Evolutionary conservation across 2,797 vertebrate species (phyloP).

Genomic region (Psittacula echo): DNA sequence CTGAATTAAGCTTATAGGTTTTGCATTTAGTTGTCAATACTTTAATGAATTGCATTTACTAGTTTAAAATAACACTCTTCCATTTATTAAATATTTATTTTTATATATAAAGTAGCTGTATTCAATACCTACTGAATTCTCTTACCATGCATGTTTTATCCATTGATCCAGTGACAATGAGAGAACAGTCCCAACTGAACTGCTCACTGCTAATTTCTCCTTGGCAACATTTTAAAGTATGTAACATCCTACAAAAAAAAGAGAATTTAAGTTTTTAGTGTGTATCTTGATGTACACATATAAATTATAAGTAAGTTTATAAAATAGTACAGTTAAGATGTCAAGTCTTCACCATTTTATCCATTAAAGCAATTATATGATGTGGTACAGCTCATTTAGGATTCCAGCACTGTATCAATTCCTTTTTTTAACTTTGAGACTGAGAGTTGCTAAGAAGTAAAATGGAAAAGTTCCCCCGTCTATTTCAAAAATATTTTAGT

Average conservation of each 20-base stretch:
- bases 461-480: neutral
- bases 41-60: neutral
- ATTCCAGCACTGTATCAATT: neutral
- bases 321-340: neutral
- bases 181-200: constrained; percentile 93
- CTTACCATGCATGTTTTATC: constrained; percentile 94
- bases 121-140: neutral
- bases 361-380: neutral
- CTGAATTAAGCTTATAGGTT: neutral
- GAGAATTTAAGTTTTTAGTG: neutral
- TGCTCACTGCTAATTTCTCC: constrained; percentile 92
- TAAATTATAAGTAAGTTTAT: neutral
- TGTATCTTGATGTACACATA: neutral
- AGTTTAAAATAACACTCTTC: neutral
- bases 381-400: neutral
- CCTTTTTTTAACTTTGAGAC: neutral
- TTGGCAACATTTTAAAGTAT: constrained; percentile 86
- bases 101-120: neutral
- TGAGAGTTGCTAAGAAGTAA: neutral
- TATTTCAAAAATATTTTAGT: neutral
- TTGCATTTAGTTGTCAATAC: neutral
- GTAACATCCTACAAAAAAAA: constrained; percentile 78
- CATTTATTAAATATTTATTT: neutral
- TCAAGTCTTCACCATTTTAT: constrained; percentile 4
- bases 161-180: constrained; percentile 90